Evolutionary conservation across 2,797 vertebrate species (phyloP).

Genomic region (Vultur gryphus): DNA sequence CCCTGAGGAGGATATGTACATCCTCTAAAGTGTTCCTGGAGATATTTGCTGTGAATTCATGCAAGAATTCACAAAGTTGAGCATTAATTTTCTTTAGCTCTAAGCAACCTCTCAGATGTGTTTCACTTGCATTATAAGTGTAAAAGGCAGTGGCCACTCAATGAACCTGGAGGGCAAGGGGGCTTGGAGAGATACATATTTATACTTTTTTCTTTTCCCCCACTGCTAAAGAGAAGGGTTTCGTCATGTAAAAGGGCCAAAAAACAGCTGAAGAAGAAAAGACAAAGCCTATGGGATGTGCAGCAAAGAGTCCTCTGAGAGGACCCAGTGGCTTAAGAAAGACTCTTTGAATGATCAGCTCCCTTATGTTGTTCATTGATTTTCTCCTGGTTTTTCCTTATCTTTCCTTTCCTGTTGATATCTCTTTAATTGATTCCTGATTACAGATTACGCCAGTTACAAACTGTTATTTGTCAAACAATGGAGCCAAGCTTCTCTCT

Average conservation of each 20-base stretch:
- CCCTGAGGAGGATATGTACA: background rate
- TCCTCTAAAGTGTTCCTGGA: background rate
- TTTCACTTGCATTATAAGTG: background rate
- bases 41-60: background rate
- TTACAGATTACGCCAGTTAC: slow-evolving; percentile 53
- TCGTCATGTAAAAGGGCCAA: background rate
- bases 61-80: slow-evolving; percentile 16
- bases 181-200: background rate
- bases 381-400: slow-evolving; percentile 47
- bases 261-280: background rate
- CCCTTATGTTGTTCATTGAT: slow-evolving; percentile 55
- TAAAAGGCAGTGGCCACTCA: background rate
- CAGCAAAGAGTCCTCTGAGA: background rate
- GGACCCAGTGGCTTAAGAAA: background rate
- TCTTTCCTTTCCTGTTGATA: slow-evolving; percentile 52
- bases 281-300: background rate
- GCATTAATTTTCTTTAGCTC: background rate
- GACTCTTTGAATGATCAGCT: slow-evolving; percentile 33
- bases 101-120: background rate
- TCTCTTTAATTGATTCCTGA: slow-evolving; percentile 64
- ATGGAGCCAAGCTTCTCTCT: background rate
- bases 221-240: background rate
- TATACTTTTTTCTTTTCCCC: background rate
- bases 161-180: background rate
- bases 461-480: slow-evolving; percentile 53